These are phyloP conservation scores for Acanthosepion lycidas DNA, from an alignment of 2,888 invertebrate genomes.

Conservation along the genomic window DNA sequence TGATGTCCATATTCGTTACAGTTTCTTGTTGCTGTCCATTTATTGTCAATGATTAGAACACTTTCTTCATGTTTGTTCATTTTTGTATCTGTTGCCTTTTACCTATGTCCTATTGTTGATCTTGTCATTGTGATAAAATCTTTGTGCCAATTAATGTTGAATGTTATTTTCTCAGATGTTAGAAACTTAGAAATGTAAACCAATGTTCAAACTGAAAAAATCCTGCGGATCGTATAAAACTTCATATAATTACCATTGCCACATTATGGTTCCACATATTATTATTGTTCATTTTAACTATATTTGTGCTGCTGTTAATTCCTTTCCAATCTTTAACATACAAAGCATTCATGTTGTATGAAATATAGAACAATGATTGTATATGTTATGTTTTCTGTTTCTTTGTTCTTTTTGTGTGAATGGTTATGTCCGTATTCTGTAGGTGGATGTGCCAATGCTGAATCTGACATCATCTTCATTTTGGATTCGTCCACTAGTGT, in stretches of 20 bases:
- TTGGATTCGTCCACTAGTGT: slow-evolving; percentile 69
- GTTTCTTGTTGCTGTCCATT: background rate
- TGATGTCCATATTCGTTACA: background rate
- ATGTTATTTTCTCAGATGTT: too few relatives aligned
- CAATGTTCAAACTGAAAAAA: too few relatives aligned
- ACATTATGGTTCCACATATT: too few relatives aligned
- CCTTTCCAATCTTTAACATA: background rate
- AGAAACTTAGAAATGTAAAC: too few relatives aligned
- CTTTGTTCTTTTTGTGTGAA: background rate
- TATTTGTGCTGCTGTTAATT: background rate
- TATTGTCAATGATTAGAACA: background rate
- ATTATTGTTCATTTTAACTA: too few relatives aligned
- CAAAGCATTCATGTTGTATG: background rate
- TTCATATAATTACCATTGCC: too few relatives aligned
- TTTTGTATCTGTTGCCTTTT: background rate
- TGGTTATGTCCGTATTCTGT: slow-evolving; percentile 42
- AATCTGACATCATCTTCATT: slow-evolving; percentile 65
- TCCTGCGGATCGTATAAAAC: too few relatives aligned
- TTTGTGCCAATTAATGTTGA: background rate
- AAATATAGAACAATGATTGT: background rate
- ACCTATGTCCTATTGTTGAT: background rate
- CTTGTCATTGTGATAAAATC: background rate
- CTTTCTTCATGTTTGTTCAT: background rate
- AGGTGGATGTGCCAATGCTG: slow-evolving; percentile 47
- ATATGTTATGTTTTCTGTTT: background rate